These are phyloP conservation scores for Thamnaconus septentrionalis DNA, from an alignment of 2,113 vertebrate genomes.

Conservation along the genomic window DNA sequence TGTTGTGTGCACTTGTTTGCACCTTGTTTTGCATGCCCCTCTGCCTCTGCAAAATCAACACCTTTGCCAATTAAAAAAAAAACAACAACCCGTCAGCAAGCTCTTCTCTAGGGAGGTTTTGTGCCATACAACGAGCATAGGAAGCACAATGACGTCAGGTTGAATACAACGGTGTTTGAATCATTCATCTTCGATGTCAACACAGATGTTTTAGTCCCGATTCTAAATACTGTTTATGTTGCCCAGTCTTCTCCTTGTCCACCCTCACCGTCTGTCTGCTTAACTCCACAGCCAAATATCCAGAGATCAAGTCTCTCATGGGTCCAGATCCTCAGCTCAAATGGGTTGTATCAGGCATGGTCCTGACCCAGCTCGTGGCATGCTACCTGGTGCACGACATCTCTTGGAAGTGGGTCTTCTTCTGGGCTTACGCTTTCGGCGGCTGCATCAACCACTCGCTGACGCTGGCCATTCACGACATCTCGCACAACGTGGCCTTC, in stretches of 20 bases:
- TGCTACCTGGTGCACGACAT: conserved; percentile 86
- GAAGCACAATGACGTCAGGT: neutral
- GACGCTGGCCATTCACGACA: conserved; percentile 95
- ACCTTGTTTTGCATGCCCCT: neutral
- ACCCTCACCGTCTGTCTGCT: neutral
- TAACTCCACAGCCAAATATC: conserved; percentile 87
- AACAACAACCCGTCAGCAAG: conserved; percentile 28
- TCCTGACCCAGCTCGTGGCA: conserved; percentile 84
- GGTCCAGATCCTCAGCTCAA: conserved; percentile 90
- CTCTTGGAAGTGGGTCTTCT: conserved; percentile 94
- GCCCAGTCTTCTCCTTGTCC: neutral
- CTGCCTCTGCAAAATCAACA: conserved; percentile 55
- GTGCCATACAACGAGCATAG: neutral
- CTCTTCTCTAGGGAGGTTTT: conserved; percentile 43
- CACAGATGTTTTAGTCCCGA: too few species aligned
- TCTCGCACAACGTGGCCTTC: conserved; percentile 95
- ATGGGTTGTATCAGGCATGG: conserved; percentile 91
- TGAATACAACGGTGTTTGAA: too few species aligned
- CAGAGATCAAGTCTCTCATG: conserved; percentile 94
- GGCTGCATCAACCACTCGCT: conserved; percentile 95
- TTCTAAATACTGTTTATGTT: neutral
- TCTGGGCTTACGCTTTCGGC: conserved; percentile 93
- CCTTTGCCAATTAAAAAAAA: conserved; percentile 66
- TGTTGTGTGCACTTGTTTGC: neutral
- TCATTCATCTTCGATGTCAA: too few species aligned